These are phyloP conservation scores for Leontopithecus rosalia DNA, from an alignment of 2,797 vertebrate species.

Conservation along the genomic window DNA sequence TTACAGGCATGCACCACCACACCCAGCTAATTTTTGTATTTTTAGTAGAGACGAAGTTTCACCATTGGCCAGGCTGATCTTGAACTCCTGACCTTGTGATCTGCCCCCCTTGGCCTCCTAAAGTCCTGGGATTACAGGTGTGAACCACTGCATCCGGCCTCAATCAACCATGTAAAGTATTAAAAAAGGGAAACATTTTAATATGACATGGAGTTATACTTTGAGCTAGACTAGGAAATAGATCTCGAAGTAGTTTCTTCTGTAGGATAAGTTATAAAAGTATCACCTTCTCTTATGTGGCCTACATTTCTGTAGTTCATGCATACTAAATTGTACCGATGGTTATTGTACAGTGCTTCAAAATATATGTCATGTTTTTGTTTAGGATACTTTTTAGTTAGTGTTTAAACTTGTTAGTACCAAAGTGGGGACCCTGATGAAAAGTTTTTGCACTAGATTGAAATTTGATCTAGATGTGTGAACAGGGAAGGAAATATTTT, in stretches of 20 bases:
- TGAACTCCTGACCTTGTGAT: no score
- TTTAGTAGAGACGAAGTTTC: no score
- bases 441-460: background rate
- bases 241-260: background rate
- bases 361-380: background rate
- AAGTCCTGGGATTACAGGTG: no score
- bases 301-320: background rate
- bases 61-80: no score
- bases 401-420: background rate
- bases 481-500: background rate
- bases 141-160: no score
- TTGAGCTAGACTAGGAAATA: background rate
- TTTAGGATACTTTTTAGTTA: background rate
- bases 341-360: background rate
- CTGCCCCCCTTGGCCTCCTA: no score
- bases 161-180: background rate
- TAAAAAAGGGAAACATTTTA: constrained; percentile 9
- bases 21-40: no score
- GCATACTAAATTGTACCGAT: background rate
- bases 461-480: background rate
- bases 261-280: constrained; percentile 11
- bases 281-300: background rate
- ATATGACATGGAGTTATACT: constrained; percentile 5
- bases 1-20: no score
- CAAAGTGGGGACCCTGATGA: background rate